phyloP scores from a whole-genome alignment of 2,113 vertebrate genomes.

The Pachyramphus minor region DNA sequence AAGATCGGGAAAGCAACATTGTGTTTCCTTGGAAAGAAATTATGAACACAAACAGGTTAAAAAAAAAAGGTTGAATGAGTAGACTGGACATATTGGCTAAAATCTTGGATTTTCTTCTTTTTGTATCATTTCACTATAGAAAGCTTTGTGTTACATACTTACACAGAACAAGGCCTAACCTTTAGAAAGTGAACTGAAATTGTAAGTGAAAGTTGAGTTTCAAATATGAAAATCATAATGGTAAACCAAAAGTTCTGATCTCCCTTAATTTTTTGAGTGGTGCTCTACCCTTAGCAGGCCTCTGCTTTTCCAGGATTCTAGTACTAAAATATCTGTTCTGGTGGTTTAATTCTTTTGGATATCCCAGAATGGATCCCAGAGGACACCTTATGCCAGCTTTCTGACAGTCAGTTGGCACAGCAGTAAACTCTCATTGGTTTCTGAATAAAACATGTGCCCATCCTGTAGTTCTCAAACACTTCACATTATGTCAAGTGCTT shows the following conservation, averaged over 20 bases:
- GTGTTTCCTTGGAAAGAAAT: not conserved
- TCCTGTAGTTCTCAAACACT: not conserved
- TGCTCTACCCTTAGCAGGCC: not conserved
- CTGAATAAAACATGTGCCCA: constrained; percentile 44
- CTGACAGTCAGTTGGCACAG: constrained; percentile 31
- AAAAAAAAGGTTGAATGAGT: not conserved
- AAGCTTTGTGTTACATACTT: not conserved
- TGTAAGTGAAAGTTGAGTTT: not conserved
- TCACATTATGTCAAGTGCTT: constrained; percentile 17
- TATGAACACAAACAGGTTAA: not conserved
- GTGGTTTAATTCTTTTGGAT: not conserved
- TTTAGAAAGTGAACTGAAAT: not conserved
- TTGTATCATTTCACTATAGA: not conserved
- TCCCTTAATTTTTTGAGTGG: no score
- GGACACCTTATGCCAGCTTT: constrained; percentile 17
- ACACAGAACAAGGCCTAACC: not conserved
- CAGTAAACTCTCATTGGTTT: not conserved
- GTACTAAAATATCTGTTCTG: not conserved
- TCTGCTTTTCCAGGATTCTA: not conserved
- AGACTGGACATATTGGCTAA: not conserved
- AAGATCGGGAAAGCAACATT: not conserved
- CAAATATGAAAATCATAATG: not conserved
- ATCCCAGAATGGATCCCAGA: not conserved
- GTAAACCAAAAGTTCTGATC: not conserved
- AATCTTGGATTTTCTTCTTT: not conserved